Percentiles rank a stretch among this genome's conserved stretches.
phyloP scores from a whole-genome alignment of 2,888 invertebrate species.

The Drosophila fungiperda region DNA sequence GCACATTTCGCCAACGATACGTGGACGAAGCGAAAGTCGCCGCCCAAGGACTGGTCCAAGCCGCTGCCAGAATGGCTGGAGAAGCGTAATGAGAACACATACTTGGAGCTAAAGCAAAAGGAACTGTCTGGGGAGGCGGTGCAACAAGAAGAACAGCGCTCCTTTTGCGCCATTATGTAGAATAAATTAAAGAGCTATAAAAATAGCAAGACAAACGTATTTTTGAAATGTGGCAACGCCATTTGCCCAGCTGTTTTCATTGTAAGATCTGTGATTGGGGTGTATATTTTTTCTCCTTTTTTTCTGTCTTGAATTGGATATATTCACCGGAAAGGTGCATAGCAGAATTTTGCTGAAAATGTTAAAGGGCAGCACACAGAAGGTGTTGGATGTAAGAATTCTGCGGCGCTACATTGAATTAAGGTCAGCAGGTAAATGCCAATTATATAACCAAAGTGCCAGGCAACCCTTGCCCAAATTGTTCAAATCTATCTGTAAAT shows the following conservation, averaged over 20 bases:
- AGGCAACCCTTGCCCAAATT: slow-evolving; percentile 40
- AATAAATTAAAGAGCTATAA: slow-evolving; percentile 19
- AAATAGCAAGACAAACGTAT: background rate
- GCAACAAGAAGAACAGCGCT: slow-evolving; percentile 54
- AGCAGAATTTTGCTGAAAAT: slow-evolving; percentile 46
- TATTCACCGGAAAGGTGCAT: background rate
- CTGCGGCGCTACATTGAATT: slow-evolving; percentile 45
- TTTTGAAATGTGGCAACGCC: slow-evolving; percentile 47
- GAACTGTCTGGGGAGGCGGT: slow-evolving; percentile 86
- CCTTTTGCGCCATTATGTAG: slow-evolving; percentile 81
- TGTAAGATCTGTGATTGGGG: slow-evolving; percentile 23
- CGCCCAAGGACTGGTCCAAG: slow-evolving; percentile 93
- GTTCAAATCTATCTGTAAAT: slow-evolving; percentile 13
- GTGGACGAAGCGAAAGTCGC: slow-evolving; percentile 91
- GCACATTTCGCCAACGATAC: slow-evolving; percentile 90
- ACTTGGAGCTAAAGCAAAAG: slow-evolving; percentile 88
- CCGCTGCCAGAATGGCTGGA: slow-evolving; percentile 92
- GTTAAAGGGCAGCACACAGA: slow-evolving; percentile 66
- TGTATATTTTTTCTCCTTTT: slow-evolving; percentile 4
- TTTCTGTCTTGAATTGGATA: slow-evolving; percentile 13
- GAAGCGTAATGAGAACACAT: slow-evolving; percentile 89
- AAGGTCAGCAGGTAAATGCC: slow-evolving; percentile 78
- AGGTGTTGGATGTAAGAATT: slow-evolving; percentile 67
- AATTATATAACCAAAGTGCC: slow-evolving; percentile 68
- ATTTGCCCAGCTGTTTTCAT: slow-evolving; percentile 48